Evolutionary conservation across 2,113 vertebrate species (phyloP), one percentile per base, ranked within the genome.

Genomic region (Trematomus loennbergii): DNA sequence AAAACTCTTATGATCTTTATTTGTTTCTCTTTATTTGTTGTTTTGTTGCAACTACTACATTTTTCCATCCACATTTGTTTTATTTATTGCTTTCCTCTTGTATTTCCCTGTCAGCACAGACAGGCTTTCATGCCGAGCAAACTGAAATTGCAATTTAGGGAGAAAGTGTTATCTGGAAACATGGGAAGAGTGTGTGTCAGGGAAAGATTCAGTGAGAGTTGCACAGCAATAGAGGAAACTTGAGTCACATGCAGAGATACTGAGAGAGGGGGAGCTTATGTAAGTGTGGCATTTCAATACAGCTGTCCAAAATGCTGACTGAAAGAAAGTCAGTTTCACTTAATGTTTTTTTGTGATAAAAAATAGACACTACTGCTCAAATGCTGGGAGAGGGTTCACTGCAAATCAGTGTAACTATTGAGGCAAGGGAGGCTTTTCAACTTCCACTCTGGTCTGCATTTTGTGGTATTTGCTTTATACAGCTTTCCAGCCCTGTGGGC

Each of bases 241-340:
- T 11, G 64, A 77, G 61, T 84, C 72, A 57, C 81, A 72, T 54
- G 74, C 54, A 25, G 58, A 78, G 79, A 77, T 67, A 77, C 2
- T 59, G 73, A 72, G 58, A 60, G 46, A 48, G 49, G 17, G 46
- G 11, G 53, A 53, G 74, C 82, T 85, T 85, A 73, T 81, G 76
- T 79, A 83, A 83, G 61, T 49, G 55, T 77, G 77, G 25, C 77
- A 66, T 83, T 87, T 89, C 59, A 78, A 76, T 83, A 61, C 75
- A 81, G 53, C 79, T 76, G 70, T 83, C 81, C 75, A 79, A 87
- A 85, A 76, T 43, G 83, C 81, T 88, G 82, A 88, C 79, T 83
- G 86, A 83, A 83, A 83, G 53, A 76, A 77, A 84, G 59, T 69
- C 83, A 73, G 52, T 63, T 80, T 86, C 45, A 72, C 84, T 87